Evolutionary conservation across 2,888 invertebrate species (phyloP).

Genomic region (Eupithecia dodoneata): DNA sequence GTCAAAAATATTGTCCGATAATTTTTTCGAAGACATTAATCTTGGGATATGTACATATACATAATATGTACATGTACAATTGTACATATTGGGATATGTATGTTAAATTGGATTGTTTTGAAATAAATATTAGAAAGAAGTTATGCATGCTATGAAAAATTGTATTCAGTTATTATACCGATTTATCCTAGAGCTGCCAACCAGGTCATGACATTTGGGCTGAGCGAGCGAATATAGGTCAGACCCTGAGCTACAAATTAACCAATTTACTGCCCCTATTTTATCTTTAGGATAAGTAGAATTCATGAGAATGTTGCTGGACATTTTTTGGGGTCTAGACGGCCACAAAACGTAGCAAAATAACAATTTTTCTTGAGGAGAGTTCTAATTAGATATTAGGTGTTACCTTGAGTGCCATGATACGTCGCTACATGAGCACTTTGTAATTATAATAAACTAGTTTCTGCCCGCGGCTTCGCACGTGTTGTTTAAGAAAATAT

Average conservation of each 20-base stretch:
- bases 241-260: conserved; percentile 41
- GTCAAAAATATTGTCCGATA: no score
- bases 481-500: no score
- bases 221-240: conserved; percentile 47
- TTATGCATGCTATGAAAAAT: background rate
- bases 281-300: conserved; percentile 42
- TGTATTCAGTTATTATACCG: background rate
- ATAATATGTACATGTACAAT: no score
- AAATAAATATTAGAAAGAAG: background rate
- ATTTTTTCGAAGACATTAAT: no score
- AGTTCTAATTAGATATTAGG: background rate
- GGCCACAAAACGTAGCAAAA: background rate
- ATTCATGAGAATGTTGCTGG: conserved; percentile 28
- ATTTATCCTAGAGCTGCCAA: conserved; percentile 17
- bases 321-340: conserved; percentile 10
- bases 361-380: conserved; percentile 4
- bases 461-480: no score
- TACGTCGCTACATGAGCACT: background rate
- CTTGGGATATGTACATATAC: no score
- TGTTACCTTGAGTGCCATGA: no score
- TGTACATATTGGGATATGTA: no score
- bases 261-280: conserved; percentile 48
- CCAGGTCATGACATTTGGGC: conserved; percentile 38
- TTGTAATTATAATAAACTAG: background rate
- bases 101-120: no score